Evolutionary conservation across 2,888 invertebrate species (phyloP).

Genomic region (Theretra japonica): DNA sequence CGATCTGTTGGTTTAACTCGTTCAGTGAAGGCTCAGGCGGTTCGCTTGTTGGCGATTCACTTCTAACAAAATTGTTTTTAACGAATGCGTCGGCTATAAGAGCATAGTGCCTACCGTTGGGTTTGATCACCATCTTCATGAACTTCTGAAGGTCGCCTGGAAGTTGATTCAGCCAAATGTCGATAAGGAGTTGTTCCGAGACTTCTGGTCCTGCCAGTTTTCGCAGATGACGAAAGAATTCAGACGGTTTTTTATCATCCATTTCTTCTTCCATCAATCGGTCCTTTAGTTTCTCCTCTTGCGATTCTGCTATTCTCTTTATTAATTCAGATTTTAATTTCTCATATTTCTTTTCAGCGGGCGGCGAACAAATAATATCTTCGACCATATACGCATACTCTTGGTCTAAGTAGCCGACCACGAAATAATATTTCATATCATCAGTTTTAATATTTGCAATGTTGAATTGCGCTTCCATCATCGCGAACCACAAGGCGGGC

Average conservation of each 20-base stretch:
- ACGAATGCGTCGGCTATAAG: neutral
- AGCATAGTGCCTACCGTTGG: neutral
- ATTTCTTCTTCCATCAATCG: constrained; percentile 1
- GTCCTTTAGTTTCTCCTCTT: neutral
- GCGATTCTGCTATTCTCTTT: neutral
- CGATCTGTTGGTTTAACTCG: neutral
- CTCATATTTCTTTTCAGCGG: neutral
- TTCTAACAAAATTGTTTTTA: neutral
- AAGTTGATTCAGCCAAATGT: neutral
- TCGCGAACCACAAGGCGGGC: neutral
- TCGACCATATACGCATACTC: neutral
- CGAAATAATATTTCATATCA: neutral
- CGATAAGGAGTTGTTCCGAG: neutral
- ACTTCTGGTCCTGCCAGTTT: neutral
- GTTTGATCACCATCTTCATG: neutral
- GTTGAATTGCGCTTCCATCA: neutral
- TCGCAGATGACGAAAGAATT: neutral
- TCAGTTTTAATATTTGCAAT: neutral
- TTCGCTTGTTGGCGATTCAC: neutral
- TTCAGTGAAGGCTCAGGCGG: neutral
- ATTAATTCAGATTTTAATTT: neutral
- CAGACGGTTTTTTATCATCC: neutral
- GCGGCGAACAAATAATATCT: neutral
- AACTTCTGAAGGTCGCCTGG: neutral
- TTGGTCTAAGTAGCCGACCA: neutral